Percentiles rank a stretch among this genome's conserved stretches.
phyloP scores from a whole-genome alignment of 1,140 invertebrate genomes.

The Neocloeon triangulifer region DNA sequence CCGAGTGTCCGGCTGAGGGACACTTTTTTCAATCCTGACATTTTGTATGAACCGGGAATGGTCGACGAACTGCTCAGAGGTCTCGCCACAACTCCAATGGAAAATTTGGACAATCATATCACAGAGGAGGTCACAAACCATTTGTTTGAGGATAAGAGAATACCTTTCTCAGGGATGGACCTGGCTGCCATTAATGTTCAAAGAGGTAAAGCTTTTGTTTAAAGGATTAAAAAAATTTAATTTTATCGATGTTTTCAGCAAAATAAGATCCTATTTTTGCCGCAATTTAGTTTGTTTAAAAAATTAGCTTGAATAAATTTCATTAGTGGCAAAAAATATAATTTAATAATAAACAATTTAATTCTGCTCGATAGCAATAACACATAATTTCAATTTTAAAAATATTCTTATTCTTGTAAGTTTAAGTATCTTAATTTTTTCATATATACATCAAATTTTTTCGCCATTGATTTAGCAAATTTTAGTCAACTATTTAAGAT shows the following conservation, averaged over 20 bases:
- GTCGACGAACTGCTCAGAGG: conserved; percentile 26
- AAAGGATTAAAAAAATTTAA: too few species aligned
- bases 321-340: background rate
- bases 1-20: conserved; percentile 24
- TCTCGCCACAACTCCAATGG: conserved; percentile 24
- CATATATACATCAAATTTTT: too few species aligned
- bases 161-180: conserved; percentile 24
- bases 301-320: background rate
- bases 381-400: too few species aligned
- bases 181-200: conserved; percentile 27
- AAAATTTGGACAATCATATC: conserved; percentile 25
- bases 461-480: too few species aligned
- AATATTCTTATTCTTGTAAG: too few species aligned
- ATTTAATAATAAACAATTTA: too few species aligned
- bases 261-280: background rate
- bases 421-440: too few species aligned
- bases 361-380: too few species aligned
- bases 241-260: too few species aligned
- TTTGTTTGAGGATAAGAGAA: conserved; percentile 25
- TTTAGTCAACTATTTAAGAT: too few species aligned
- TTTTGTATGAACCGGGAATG: conserved; percentile 14
- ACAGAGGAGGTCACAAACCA: conserved; percentile 29
- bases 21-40: conserved; percentile 35
- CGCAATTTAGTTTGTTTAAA: background rate
- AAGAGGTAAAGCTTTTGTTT: conserved; percentile 10